Conservation (phyloP, 1,140 invertebrate species). For the Ectropis grisescens region DNA sequence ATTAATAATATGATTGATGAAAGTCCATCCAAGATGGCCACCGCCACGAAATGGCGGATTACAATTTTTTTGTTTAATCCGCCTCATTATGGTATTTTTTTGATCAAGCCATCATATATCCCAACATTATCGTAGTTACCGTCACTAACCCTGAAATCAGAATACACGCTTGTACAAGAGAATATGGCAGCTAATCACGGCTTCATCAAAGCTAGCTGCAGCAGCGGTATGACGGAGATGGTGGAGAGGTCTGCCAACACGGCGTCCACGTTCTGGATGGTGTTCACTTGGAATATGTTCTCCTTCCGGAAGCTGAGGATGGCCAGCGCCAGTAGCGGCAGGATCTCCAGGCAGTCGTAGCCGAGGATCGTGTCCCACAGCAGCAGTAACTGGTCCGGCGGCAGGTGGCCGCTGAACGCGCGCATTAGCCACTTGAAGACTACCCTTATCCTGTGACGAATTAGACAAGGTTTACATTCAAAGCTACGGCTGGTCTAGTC, state of each 20-base stretch:
- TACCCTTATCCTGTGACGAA: conserved; percentile 76
- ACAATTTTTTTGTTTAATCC: too few species aligned
- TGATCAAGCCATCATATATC: too few species aligned
- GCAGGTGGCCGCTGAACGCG: conserved; percentile 93
- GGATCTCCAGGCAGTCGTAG: conserved; percentile 91
- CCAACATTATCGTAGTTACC: too few species aligned
- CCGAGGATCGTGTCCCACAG: conserved; percentile 94
- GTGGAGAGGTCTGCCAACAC: conserved; percentile 92
- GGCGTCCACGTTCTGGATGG: conserved; percentile 87
- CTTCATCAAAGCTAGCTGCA: conserved; percentile 65
- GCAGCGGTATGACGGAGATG: conserved; percentile 86
- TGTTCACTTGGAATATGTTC: conserved; percentile 91
- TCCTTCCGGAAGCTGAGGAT: conserved; percentile 94
- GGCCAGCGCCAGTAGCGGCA: conserved; percentile 87
- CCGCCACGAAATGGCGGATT: too few species aligned
- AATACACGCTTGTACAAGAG: too few species aligned
- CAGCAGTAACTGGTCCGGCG: conserved; percentile 90
- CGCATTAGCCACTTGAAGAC: conserved; percentile 97
- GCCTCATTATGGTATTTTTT: too few species aligned
- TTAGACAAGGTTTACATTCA: too few species aligned
- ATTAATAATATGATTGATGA: too few species aligned
- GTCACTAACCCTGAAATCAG: too few species aligned
- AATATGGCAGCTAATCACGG: conserved; percentile 25
- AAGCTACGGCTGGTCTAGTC: too few species aligned
- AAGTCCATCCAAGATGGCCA: too few species aligned